Conservation (phyloP, 2,797 vertebrate species). For the Argya squamiceps region DNA sequence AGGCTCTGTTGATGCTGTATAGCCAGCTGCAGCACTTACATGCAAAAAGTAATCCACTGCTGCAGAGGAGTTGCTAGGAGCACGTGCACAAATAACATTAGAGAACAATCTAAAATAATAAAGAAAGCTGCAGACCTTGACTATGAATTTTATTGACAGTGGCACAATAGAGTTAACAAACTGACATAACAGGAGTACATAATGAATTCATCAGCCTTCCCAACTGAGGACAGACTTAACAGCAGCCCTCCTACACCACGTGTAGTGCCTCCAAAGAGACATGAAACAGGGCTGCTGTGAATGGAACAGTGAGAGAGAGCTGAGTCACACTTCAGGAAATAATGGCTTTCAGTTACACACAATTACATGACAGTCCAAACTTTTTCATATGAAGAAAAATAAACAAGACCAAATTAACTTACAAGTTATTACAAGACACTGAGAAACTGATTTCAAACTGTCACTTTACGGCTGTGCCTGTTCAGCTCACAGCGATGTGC, state of each 20-base stretch:
- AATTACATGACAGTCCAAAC: not conserved
- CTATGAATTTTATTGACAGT: slow-evolving; percentile 17
- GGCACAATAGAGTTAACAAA: slow-evolving; percentile 23
- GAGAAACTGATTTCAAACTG: not conserved
- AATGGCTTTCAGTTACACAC: not conserved
- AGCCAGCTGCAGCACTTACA: not conserved
- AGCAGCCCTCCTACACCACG: slow-evolving; percentile 10
- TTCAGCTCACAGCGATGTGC: not conserved
- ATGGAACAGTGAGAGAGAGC: not conserved
- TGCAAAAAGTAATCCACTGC: not conserved
- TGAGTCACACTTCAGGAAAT: not conserved
- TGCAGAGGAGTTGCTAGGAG: not conserved
- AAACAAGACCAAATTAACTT: slow-evolving; percentile 10
- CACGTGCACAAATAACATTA: not conserved
- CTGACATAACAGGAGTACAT: not conserved
- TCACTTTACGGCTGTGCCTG: not conserved
- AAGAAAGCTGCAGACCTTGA: not conserved
- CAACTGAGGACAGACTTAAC: not conserved
- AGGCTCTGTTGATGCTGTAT: not conserved
- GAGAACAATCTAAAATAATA: slow-evolving; percentile 27
- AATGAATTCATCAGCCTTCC: not conserved
- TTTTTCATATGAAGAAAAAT: not conserved
- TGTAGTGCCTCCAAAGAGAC: not conserved
- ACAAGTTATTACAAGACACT: not conserved
- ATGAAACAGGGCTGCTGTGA: not conserved